phyloP scores from a whole-genome alignment of 1,140 invertebrate genomes.

The Camponotus floridanus region DNA sequence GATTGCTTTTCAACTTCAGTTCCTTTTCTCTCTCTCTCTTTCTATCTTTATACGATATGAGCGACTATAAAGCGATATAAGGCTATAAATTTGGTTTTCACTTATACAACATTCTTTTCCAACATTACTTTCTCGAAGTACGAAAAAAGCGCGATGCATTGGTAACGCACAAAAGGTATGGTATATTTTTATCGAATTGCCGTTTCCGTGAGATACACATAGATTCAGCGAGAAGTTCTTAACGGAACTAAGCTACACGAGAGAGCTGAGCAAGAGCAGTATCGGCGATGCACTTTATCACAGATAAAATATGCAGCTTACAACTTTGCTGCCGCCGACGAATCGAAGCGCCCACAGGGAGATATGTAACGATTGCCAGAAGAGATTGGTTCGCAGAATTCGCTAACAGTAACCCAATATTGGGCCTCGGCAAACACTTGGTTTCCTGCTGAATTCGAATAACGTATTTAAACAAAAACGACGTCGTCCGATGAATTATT shows the following conservation, averaged over 20 bases:
- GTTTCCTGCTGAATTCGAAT: constrained; percentile 40
- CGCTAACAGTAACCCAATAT: constrained; percentile 55
- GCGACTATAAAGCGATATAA: too few species aligned
- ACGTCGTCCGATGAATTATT: constrained; percentile 25
- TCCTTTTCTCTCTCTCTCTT: background rate
- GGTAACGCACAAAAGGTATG: constrained; percentile 41
- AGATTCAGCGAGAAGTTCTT: constrained; percentile 43
- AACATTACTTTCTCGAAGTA: background rate
- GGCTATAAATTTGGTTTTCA: background rate
- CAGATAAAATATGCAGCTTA: constrained; percentile 73
- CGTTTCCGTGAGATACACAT: background rate
- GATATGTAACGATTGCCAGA: constrained; percentile 63
- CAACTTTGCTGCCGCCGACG: constrained; percentile 59
- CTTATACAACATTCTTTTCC: background rate
- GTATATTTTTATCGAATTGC: constrained; percentile 54
- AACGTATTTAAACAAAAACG: constrained; percentile 58
- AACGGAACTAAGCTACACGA: constrained; percentile 53
- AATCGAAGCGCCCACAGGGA: constrained; percentile 62
- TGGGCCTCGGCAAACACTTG: constrained; percentile 51
- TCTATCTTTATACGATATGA: background rate
- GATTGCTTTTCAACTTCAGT: background rate
- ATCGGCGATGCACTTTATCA: constrained; percentile 68
- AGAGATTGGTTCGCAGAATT: constrained; percentile 49
- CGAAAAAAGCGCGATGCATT: constrained; percentile 2
- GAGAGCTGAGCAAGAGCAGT: constrained; percentile 8